Percentiles rank a stretch among this genome's conserved stretches.
These are phyloP conservation scores for Percina caprodes DNA, from an alignment of 2,113 vertebrate species.

Conservation along the genomic window DNA sequence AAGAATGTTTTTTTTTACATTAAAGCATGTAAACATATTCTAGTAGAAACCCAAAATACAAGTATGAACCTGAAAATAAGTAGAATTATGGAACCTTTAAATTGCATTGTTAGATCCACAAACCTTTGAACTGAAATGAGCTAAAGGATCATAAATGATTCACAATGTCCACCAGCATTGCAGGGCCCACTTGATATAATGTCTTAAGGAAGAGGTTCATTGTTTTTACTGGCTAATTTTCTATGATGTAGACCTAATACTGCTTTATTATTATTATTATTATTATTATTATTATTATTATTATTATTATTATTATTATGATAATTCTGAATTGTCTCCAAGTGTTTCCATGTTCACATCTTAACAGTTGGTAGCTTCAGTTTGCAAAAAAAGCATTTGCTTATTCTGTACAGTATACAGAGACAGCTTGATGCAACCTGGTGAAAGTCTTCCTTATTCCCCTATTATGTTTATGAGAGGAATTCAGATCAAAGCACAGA, in stretches of 20 bases:
- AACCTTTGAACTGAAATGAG: too few relatives aligned
- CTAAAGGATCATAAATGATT: too few relatives aligned
- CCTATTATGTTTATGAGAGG: slow-evolving; percentile 56
- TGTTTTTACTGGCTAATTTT: background rate
- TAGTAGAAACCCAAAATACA: too few relatives aligned
- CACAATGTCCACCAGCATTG: too few relatives aligned
- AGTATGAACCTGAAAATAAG: too few relatives aligned
- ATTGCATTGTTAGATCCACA: too few relatives aligned
- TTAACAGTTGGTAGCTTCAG: background rate
- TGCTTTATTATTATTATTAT: too few relatives aligned
- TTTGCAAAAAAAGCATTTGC: background rate
- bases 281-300: background rate
- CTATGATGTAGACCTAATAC: background rate
- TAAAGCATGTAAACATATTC: too few relatives aligned
- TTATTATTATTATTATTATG: background rate
- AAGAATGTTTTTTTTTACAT: too few relatives aligned
- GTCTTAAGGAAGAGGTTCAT: background rate
- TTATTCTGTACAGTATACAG: slow-evolving; percentile 26
- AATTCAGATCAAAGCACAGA: slow-evolving; percentile 52
- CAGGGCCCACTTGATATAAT: background rate
- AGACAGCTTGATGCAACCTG: slow-evolving; percentile 64
- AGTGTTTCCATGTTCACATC: background rate
- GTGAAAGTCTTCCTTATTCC: slow-evolving; percentile 50
- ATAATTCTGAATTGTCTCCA: background rate
- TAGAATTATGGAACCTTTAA: too few relatives aligned